Base-by-base conservation (phyloP, 2,797 vertebrate species). In the Scleropages formosus region DNA sequence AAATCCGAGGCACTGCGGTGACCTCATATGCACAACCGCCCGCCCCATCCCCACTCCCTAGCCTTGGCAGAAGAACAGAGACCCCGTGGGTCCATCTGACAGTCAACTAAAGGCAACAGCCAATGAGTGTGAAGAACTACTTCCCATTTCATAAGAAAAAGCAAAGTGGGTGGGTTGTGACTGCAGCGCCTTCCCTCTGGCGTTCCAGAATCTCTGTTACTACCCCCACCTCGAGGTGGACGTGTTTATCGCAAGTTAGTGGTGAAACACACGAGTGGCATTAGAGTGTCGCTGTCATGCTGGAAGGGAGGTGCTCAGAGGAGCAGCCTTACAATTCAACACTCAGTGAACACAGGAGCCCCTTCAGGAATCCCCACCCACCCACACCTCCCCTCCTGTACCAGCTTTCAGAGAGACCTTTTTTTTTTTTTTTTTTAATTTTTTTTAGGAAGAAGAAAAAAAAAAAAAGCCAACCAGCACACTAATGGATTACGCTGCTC, bases 1-100 rank as follows among this genome's bases (percentile, higher is more conserved):
- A 75, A 59, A 75, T 15, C 49, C 9, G 27, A 58, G 64, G 56
- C 58, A 12, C 63, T 46, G 73, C 13, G 15, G 27, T 59, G 73
- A 75, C 63, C 62, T 22, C 73, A 44, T 68, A 49, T 46, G 46
- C 39, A 46, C 64, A 31, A 27, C 63, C 27, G 26, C 11, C 6
- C 16, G n/a, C 64, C 1, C 18, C 9, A 6, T 20, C 20, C 53
- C 62, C 62, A 1, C 61, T 10, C 22, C 66, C 1, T 22, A 70
- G 13, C 67, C 22, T 16, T 53, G 47, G 66, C 44, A 20, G 49
- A 31, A 20, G 22, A 27, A 47, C 22, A 56, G 47, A 24, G 67
- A 67, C 67, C 67, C 24, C 49, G 2, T 9, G n/a, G 13, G 47
- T 3, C 12, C 16, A 22, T 53, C 12, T 31, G 20, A 51, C 22